These are phyloP conservation scores for Cebidichthys violaceus DNA, from an alignment of 2,113 vertebrate species.

Conservation along the genomic window DNA sequence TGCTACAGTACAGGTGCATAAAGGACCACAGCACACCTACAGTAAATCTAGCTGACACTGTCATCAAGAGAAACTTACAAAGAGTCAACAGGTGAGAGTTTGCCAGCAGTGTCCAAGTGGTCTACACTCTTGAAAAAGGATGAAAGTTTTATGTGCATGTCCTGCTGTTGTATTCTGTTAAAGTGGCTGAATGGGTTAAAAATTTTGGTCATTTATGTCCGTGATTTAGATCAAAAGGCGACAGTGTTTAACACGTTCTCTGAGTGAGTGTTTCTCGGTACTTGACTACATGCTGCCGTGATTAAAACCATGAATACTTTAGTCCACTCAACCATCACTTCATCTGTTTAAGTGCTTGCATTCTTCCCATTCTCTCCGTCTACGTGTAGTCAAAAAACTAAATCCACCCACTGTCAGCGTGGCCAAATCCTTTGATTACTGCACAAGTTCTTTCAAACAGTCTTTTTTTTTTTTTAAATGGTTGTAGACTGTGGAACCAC, in stretches of 20 bases:
- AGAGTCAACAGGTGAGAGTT: background rate
- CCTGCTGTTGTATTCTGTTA: background rate
- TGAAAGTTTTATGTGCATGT: slow-evolving; percentile 7
- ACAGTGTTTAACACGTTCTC: slow-evolving; percentile 25
- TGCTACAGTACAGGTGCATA: background rate
- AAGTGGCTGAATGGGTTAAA: slow-evolving; percentile 12
- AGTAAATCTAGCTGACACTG: background rate
- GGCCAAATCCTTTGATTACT: slow-evolving; percentile 44
- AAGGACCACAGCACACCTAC: background rate
- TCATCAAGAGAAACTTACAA: background rate
- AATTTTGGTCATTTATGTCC: background rate
- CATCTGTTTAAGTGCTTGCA: slow-evolving; percentile 52
- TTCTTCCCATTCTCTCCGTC: slow-evolving; percentile 42
- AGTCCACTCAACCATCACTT: slow-evolving; percentile 52
- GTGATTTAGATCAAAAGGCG: slow-evolving; percentile 11
- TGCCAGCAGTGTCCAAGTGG: background rate
- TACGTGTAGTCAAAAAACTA: slow-evolving; percentile 38
- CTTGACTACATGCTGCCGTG: slow-evolving; percentile 42
- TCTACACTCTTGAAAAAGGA: background rate
- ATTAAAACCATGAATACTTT: slow-evolving; percentile 53
- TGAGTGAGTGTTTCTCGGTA: slow-evolving; percentile 39
- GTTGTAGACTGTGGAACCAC: slow-evolving; percentile 23
- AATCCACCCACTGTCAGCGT: slow-evolving; percentile 34
- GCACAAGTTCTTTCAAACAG: slow-evolving; percentile 19
- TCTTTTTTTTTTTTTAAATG: background rate